Evolutionary conservation across 1,140 invertebrate species (phyloP).

Genomic region (Phenacoccus solenopsis): DNA sequence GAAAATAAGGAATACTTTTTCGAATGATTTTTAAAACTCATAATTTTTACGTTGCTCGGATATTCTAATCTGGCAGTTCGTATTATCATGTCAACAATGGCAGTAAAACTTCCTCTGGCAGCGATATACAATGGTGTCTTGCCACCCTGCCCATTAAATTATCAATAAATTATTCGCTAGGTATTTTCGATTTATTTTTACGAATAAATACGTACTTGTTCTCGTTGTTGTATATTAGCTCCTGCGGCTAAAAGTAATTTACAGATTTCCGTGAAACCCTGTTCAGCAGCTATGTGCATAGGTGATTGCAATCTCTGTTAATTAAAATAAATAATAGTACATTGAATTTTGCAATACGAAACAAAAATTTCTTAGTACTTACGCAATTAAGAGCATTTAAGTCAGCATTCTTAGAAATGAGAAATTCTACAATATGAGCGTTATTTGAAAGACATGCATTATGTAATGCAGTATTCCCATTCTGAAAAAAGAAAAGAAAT

Average conservation of each 20-base stretch:
- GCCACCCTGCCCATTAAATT: conserved; percentile 39
- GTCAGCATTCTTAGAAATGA: conserved; percentile 55
- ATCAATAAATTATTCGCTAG: neutral
- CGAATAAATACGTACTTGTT: too few relatives aligned
- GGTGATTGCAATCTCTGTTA: conserved; percentile 50
- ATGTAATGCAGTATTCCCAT: conserved; percentile 63
- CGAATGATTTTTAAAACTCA: neutral
- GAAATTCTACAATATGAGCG: conserved; percentile 50
- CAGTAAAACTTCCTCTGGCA: conserved; percentile 65
- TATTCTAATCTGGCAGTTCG: conserved; percentile 53
- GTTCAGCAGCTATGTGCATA: conserved; percentile 54
- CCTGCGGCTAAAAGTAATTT: conserved; percentile 48
- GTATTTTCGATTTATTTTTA: neutral
- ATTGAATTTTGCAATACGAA: neutral
- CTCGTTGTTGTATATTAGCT: conserved; percentile 48
- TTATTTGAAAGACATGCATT: conserved; percentile 58
- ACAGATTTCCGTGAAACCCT: conserved; percentile 51
- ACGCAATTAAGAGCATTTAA: conserved; percentile 59
- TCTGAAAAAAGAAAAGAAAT: conserved; percentile 38
- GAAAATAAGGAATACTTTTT: neutral
- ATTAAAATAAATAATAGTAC: conserved; percentile 19
- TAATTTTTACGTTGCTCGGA: conserved; percentile 29
- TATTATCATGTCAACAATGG: conserved; percentile 72
- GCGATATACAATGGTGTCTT: conserved; percentile 56
- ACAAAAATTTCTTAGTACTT: conserved; percentile 30